Percentiles rank a stretch among this genome's conserved stretches.
Evolutionary conservation across 1,140 invertebrate species (phyloP).

Genomic region (Leptoteleia sp.): DNA sequence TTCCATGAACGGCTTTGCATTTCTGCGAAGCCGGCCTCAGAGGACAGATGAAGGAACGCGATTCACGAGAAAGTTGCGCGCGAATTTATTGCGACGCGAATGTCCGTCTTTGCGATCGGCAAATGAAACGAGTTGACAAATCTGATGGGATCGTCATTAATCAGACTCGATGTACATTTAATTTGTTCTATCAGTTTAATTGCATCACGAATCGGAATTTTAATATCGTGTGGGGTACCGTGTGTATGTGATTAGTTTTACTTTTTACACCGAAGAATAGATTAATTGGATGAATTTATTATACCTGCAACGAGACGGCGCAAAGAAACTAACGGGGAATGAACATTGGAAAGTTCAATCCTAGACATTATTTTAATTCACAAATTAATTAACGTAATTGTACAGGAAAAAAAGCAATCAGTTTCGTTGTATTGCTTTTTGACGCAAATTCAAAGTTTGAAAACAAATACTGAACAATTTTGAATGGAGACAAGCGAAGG

Average conservation of each 20-base stretch:
- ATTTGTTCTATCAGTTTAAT: constrained; percentile 43
- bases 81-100: constrained; percentile 53
- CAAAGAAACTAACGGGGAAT: too few relatives aligned
- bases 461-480: too few relatives aligned
- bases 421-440: too few relatives aligned
- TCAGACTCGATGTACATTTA: constrained; percentile 32
- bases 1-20: constrained; percentile 72
- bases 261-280: neutral
- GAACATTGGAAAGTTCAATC: too few relatives aligned
- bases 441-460: too few relatives aligned
- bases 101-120: constrained; percentile 28
- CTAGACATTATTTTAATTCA: too few relatives aligned
- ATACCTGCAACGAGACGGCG: neutral
- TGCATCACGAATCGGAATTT: constrained; percentile 9
- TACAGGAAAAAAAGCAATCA: too few relatives aligned
- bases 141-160: constrained; percentile 46
- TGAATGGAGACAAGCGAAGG: too few relatives aligned
- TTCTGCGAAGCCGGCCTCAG: constrained; percentile 69
- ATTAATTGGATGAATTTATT: neutral
- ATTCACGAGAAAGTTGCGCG: constrained; percentile 57
- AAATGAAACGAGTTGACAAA: constrained; percentile 47
- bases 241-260: constrained; percentile 13
- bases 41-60: constrained; percentile 52
- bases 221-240: neutral
- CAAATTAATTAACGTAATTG: too few relatives aligned